Evolutionary conservation across 2,113 vertebrate species (phyloP), one percentile per base, ranked within the genome.

Genomic region (Lycocorax pyrrhopterus): DNA sequence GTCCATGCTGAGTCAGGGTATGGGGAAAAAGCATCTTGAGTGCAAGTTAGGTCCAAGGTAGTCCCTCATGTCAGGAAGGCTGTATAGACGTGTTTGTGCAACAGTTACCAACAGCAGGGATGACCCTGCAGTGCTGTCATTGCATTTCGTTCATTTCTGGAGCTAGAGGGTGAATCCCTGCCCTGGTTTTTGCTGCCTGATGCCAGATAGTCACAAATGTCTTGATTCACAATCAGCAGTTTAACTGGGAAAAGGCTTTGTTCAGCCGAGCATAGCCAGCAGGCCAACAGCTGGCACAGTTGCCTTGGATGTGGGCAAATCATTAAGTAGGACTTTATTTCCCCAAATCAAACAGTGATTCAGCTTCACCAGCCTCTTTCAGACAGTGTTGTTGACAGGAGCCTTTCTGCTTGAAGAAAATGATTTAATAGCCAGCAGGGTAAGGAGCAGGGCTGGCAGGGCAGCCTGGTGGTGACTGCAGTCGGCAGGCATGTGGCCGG

Each of bases 311-410:
- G 19, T 63, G 60, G 76, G 59, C 68, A 87, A 59, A 86, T 43
- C 51, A 67, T 88, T 87, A 90, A 84, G 75, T 12, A 32, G 51
- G 51, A 77, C 30, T 94, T 80, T 62, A 81, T 90, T 84, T 55
- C 56, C 84, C 39, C 64, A 74, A 52, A 51, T 93, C 90, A 87
- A 91, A 79, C 74, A 93, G 59, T 90, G 76, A 92, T 86, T 94
- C 85, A 93, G 72, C 64, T 84, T 90, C 76, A 80, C 76, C 84
- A 79, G 43, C 64, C 33, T 92, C 78, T 84, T 80, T 89, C 64
- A 94, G 90, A 33, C 85, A 37, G 59, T 77, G 72, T 63, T 92
- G 72, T 33, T 92, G 83, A n/a, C n/a, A n/a, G n/a, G 80, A 95
- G 77, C 64, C 60, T 81, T 92, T 81, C 64, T 81, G 12, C 83